Base-by-base conservation (phyloP, 1,140 invertebrate species). In the Drosophila simulans region DNA sequence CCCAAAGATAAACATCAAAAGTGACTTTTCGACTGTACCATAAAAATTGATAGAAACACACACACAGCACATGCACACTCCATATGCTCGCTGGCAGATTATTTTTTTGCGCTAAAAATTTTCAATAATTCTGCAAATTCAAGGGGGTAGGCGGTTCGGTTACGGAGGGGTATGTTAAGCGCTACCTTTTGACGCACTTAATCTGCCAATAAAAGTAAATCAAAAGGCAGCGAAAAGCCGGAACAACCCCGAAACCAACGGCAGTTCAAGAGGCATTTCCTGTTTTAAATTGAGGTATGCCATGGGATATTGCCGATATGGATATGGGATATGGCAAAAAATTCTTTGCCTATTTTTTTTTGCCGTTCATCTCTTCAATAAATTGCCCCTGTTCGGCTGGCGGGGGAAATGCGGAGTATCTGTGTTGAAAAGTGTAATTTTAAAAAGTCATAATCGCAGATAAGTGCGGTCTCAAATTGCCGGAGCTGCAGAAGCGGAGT, bases 361-460 rank as follows among this genome's bases (percentile, higher is more conserved):
- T 59, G 58, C 55, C 54, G 60, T 55, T 27, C 40, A 43, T 27
- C 63, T 65, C 64, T 43, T 15, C 75, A 86, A 86, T 86, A 86
- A 86, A 86, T 88, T 77, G 73, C 43, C 56, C 51, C 55, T 73
- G 73, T 72, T 82, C 57, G 17, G 25, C 3, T 25, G 12, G n/a
- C 10, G 49, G 5, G 42, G 17, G 42, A 11, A 11, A 27, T 40
- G 27, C 2, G 27, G 37, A 34, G 59, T 43, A 60, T 74, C 80
- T 88, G 77, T 73, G 85, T 77, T 90, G 74, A 89, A 89, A 89
- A 89, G 81, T 90, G 85, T 90, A 90, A 90, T 91, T 91, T 90
- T 85, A 91, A 91, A 91, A 91, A 91, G 82, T 90, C 90, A 91
- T 91, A 91, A 91, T 91, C 90, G 74, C 62, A 91, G 90, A 91